Conservation (phyloP, 2,113 vertebrate species). For the Misgurnus mizolepis region DNA sequence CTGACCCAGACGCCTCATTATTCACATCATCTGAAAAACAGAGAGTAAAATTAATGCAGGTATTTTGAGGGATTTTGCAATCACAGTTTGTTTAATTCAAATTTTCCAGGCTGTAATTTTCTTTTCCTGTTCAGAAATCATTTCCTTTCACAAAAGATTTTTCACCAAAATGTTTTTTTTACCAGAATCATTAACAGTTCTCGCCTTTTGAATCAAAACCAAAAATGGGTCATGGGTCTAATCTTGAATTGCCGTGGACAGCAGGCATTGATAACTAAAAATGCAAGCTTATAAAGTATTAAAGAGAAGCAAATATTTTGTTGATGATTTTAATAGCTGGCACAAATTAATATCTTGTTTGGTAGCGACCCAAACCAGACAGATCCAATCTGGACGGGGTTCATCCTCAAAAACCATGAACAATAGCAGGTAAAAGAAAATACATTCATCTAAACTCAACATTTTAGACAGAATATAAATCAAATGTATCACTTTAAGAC, state of each 20-base stretch:
- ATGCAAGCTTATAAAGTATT: too few relatives aligned
- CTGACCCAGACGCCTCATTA: constrained; percentile 73
- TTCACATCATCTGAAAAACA: constrained; percentile 68
- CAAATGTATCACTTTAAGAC: constrained; percentile 24
- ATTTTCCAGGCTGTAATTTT: constrained; percentile 25
- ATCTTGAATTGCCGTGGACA: too few relatives aligned
- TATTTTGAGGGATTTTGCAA: background rate
- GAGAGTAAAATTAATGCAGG: constrained; percentile 27
- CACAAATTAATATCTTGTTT: too few relatives aligned
- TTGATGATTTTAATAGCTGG: too few relatives aligned
- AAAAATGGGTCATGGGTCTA: too few relatives aligned
- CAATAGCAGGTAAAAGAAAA: background rate
- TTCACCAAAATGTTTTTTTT: background rate
- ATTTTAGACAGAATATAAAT: background rate
- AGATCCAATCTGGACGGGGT: too few relatives aligned
- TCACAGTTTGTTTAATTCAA: constrained; percentile 28
- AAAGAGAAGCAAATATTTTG: too few relatives aligned
- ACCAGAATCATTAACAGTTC: too few relatives aligned
- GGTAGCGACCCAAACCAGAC: too few relatives aligned
- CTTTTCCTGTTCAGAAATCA: constrained; percentile 18
- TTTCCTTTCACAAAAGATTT: constrained; percentile 20
- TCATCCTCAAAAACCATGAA: too few relatives aligned
- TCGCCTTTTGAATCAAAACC: too few relatives aligned
- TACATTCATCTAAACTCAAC: background rate
- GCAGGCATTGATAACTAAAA: too few relatives aligned